phyloP scores from a whole-genome alignment of 1,140 invertebrate species.

The Drosophila ficusphila region DNA sequence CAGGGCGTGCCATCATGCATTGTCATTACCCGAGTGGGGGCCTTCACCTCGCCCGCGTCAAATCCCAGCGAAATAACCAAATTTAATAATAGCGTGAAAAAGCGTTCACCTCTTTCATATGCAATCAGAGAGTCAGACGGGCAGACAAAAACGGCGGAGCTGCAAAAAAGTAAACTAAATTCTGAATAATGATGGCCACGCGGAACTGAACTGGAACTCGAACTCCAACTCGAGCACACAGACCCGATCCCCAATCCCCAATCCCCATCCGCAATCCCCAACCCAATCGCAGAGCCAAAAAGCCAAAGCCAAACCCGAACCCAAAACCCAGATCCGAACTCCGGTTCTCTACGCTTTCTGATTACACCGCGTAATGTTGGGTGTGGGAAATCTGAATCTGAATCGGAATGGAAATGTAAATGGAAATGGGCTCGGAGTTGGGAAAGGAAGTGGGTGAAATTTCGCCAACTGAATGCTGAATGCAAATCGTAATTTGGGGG shows the following conservation, averaged over 20 bases:
- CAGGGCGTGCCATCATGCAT: slow-evolving; percentile 52
- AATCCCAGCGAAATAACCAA: slow-evolving; percentile 45
- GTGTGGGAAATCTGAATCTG: slow-evolving; percentile 28
- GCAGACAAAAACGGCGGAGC: slow-evolving; percentile 3
- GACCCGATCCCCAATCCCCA: too few relatives aligned
- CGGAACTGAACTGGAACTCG: slow-evolving; percentile 52
- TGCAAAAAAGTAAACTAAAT: slow-evolving; percentile 51
- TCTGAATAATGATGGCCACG: slow-evolving; percentile 66
- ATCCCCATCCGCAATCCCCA: too few relatives aligned
- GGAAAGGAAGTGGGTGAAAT: slow-evolving; percentile 45
- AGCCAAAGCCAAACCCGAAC: neutral
- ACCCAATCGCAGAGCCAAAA: neutral
- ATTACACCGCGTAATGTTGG: slow-evolving; percentile 46
- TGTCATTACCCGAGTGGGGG: slow-evolving; percentile 51
- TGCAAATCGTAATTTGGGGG: slow-evolving; percentile 45
- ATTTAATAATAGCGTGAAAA: slow-evolving; percentile 69
- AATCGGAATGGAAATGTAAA: slow-evolving; percentile 17
- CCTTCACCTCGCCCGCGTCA: slow-evolving; percentile 44
- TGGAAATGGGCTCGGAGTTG: slow-evolving; percentile 10
- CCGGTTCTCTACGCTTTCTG: slow-evolving; percentile 62
- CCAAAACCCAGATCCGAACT: slow-evolving; percentile 26
- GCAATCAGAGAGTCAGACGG: slow-evolving; percentile 35
- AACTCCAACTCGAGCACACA: slow-evolving; percentile 20
- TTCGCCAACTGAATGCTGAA: slow-evolving; percentile 34
- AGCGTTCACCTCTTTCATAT: slow-evolving; percentile 47